Conservation (phyloP, 2,888 invertebrate genomes). For the Plagodis pulveraria region DNA sequence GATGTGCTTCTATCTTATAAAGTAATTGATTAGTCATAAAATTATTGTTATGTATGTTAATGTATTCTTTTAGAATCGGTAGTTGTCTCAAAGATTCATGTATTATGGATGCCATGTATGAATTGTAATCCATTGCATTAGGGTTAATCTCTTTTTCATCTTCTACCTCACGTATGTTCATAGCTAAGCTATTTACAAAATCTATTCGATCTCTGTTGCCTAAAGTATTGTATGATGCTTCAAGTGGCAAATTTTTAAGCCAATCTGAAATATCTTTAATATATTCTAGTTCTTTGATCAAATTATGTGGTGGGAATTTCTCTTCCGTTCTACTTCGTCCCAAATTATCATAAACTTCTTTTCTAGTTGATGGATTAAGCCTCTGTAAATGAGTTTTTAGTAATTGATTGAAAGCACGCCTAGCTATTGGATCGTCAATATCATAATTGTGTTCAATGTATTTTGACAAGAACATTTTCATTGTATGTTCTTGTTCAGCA, state of each 20-base stretch:
- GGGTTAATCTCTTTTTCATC: slow-evolving; percentile 46
- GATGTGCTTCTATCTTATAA: slow-evolving; percentile 37
- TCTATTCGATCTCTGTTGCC: slow-evolving; percentile 52
- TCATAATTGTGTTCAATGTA: slow-evolving; percentile 58
- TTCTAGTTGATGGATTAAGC: slow-evolving; percentile 45
- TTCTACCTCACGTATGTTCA: slow-evolving; percentile 55
- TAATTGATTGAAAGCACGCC: slow-evolving; percentile 52
- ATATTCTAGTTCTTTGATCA: slow-evolving; percentile 56
- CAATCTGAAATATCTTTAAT: slow-evolving; percentile 64
- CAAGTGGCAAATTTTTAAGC: slow-evolving; percentile 59
- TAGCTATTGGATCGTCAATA: slow-evolving; percentile 52
- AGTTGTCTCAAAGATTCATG: slow-evolving; percentile 40
- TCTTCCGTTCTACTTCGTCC: slow-evolving; percentile 35
- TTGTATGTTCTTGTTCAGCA: slow-evolving; percentile 46
- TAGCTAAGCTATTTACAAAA: slow-evolving; percentile 56
- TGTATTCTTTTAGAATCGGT: slow-evolving; percentile 45
- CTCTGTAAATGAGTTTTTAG: slow-evolving; percentile 56
- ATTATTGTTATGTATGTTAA: slow-evolving; percentile 29
- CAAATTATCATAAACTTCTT: slow-evolving; percentile 49
- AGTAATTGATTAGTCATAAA: slow-evolving; percentile 48
- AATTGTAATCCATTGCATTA: slow-evolving; percentile 48
- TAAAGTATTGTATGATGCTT: slow-evolving; percentile 46
- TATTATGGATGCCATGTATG: slow-evolving; percentile 46
- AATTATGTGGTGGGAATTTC: slow-evolving; percentile 40
- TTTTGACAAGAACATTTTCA: slow-evolving; percentile 56